phyloP scores from a whole-genome alignment of 2,113 vertebrate species.

The Origma solitaria region DNA sequence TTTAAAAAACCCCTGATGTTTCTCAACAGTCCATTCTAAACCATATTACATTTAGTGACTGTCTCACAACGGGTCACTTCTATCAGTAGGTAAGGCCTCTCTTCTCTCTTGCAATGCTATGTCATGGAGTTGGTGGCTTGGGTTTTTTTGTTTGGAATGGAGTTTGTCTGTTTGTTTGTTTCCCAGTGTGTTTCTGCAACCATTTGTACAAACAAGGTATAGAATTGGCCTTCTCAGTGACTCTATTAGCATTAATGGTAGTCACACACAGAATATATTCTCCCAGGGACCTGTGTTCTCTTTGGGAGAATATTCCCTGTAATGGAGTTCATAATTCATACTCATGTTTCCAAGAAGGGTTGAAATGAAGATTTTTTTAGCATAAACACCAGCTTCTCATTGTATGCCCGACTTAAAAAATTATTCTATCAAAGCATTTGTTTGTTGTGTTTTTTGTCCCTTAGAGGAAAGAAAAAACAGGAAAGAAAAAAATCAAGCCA shows the following conservation, averaged over 20 bases:
- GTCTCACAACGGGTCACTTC: neutral
- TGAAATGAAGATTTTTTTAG: conserved; percentile 16
- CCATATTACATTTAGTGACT: neutral
- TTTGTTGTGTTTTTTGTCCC: neutral
- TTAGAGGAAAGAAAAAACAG: neutral
- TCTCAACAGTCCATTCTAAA: neutral
- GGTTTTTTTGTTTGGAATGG: neutral
- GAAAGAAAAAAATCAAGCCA: neutral
- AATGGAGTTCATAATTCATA: neutral
- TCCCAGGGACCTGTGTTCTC: neutral
- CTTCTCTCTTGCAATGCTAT: neutral
- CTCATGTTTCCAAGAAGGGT: neutral
- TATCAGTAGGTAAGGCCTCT: neutral
- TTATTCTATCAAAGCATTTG: neutral
- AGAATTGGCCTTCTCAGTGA: neutral
- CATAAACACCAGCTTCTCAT: neutral
- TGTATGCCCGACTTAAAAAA: neutral
- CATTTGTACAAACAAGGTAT: neutral
- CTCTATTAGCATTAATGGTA: conserved; percentile 14
- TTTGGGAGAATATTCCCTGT: neutral
- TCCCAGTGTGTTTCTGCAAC: neutral
- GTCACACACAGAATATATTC: neutral
- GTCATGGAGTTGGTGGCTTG: neutral
- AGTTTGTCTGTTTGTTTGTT: neutral
- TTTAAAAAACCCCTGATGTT: neutral